Evolutionary conservation across 2,797 vertebrate genomes (phyloP).

Genomic region (Arctocebus calabarensis): DNA sequence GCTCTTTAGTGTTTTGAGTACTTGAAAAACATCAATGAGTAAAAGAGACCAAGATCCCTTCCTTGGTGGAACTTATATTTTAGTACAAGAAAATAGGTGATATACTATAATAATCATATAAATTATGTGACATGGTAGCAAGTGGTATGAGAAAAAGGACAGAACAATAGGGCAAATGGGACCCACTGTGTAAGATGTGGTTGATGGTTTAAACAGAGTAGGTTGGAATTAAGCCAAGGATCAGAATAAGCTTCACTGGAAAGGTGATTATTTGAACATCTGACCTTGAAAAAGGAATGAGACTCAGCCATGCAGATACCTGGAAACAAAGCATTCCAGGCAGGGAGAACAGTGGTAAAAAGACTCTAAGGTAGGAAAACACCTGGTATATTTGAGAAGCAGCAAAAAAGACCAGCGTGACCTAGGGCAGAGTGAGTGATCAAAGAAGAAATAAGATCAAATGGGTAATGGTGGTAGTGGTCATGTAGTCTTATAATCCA

Average conservation of each 20-base stretch:
- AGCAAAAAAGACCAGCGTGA: background rate
- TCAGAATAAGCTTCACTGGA: background rate
- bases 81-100: background rate
- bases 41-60: background rate
- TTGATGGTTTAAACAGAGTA: background rate
- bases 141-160: background rate
- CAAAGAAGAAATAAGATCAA: background rate
- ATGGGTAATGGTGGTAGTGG: background rate
- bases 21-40: background rate
- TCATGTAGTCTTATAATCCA: background rate
- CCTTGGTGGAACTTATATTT: background rate
- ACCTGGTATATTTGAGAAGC: background rate
- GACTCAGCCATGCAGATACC: background rate
- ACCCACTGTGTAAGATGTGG: background rate
- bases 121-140: conserved; percentile 21
- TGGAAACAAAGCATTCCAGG: background rate
- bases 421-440: background rate
- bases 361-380: background rate
- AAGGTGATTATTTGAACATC: background rate
- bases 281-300: background rate
- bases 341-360: background rate
- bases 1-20: conserved; percentile 17
- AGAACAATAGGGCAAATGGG: background rate
- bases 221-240: conserved; percentile 1
- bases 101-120: conserved; percentile 4